These are phyloP conservation scores for Alfaro cultratus DNA, from an alignment of 2,797 vertebrate species.

Conservation along the genomic window DNA sequence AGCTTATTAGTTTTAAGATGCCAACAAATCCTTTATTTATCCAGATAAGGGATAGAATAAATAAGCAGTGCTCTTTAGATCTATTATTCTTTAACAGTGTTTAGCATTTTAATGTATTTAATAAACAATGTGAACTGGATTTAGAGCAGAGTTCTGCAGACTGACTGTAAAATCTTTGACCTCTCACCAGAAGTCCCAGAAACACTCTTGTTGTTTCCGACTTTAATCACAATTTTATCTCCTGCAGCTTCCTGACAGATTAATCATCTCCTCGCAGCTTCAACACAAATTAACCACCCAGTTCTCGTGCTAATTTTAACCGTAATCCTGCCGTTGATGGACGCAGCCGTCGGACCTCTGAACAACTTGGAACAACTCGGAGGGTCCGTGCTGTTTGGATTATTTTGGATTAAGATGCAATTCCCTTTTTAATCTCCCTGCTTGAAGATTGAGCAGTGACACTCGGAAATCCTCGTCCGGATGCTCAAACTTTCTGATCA, in stretches of 20 bases:
- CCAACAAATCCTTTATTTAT: not conserved
- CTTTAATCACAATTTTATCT: slow-evolving; percentile 65
- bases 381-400: slow-evolving; percentile 91
- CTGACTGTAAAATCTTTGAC: not conserved
- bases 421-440: slow-evolving; percentile 90
- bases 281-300: slow-evolving; percentile 55
- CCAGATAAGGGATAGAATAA: not conserved
- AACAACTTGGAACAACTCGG: slow-evolving; percentile 82
- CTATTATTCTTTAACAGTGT: not conserved
- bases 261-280: slow-evolving; percentile 37
- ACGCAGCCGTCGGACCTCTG: slow-evolving; percentile 83
- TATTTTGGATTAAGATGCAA: slow-evolving; percentile 97
- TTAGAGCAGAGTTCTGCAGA: not conserved
- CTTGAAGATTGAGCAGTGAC: slow-evolving; percentile 89
- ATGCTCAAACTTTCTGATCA: slow-evolving; percentile 54
- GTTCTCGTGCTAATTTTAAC: slow-evolving; percentile 70
- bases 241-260: slow-evolving; percentile 56
- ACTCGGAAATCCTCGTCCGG: slow-evolving; percentile 75
- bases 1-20: not conserved
- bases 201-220: slow-evolving; percentile 52
- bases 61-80: not conserved
- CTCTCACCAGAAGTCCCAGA: not conserved
- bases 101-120: not conserved
- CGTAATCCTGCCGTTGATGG: slow-evolving; percentile 81
- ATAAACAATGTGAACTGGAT: not conserved